These are phyloP conservation scores for Dryobates pubescens DNA, from an alignment of 2,797 vertebrate genomes.

Conservation along the genomic window DNA sequence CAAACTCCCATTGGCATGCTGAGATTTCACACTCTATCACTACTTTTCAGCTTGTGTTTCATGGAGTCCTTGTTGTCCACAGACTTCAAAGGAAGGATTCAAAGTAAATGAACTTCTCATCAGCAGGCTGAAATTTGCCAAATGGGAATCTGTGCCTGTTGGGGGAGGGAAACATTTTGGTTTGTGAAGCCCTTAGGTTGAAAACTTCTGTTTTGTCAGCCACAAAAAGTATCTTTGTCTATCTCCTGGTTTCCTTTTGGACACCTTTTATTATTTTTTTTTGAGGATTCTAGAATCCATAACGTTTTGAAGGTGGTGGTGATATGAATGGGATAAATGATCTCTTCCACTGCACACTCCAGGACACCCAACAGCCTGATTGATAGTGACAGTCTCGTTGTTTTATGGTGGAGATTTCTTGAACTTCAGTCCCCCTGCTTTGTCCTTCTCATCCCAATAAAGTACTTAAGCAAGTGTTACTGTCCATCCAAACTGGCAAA, in stretches of 20 bases:
- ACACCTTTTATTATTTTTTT: neutral
- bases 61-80: neutral
- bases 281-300: neutral
- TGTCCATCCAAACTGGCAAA: neutral
- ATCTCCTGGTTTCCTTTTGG: neutral
- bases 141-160: neutral
- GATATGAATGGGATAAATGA: neutral
- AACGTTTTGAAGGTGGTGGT: neutral
- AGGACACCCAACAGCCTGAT: neutral
- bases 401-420: neutral
- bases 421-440: neutral
- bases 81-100: slow-evolving; percentile 2
- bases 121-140: neutral
- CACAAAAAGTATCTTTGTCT: neutral
- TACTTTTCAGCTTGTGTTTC: slow-evolving; percentile 17
- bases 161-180: neutral
- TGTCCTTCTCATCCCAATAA: neutral
- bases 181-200: neutral
- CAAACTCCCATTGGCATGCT: neutral
- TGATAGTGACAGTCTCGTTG: neutral
- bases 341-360: neutral
- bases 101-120: neutral
- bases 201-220: neutral
- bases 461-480: neutral
- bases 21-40: neutral